These are phyloP conservation scores for Sturnira hondurensis DNA, from an alignment of 2,113 vertebrate genomes.

Conservation along the genomic window DNA sequence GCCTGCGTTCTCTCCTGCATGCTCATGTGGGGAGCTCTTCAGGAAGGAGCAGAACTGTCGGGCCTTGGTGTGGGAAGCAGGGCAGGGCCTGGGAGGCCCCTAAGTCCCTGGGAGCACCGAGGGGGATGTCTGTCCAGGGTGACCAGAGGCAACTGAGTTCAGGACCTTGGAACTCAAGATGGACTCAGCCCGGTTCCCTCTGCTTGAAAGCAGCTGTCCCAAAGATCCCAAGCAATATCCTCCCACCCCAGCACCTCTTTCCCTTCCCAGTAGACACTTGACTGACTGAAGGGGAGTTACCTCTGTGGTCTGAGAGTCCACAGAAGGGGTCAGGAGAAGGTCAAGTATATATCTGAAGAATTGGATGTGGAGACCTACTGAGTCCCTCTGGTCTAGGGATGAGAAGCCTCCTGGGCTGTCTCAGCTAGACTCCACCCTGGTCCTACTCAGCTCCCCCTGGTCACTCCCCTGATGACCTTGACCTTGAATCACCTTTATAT, in stretches of 20 bases:
- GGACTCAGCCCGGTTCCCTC: not conserved
- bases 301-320: not conserved
- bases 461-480: slow-evolving; percentile 46
- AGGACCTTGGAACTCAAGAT: not conserved
- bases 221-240: not conserved
- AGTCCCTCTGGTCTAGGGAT: not conserved
- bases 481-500: slow-evolving; percentile 67
- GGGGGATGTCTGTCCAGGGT: not conserved
- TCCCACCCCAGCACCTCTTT: not conserved
- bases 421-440: not conserved
- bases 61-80: not conserved
- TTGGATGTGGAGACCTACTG: not conserved
- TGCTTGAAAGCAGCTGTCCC: not conserved
- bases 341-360: not conserved
- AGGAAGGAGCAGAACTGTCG: not conserved
- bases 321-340: not conserved
- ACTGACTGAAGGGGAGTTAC: not conserved
- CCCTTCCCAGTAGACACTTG: not conserved
- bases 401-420: not conserved
- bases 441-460: not conserved
- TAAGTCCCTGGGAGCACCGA: not conserved
- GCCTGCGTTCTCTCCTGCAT: not conserved
- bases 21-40: not conserved
- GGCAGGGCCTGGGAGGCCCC: not conserved
- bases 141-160: not conserved